Base-by-base conservation (phyloP, 2,113 vertebrate genomes). In the Elephas maximus region DNA sequence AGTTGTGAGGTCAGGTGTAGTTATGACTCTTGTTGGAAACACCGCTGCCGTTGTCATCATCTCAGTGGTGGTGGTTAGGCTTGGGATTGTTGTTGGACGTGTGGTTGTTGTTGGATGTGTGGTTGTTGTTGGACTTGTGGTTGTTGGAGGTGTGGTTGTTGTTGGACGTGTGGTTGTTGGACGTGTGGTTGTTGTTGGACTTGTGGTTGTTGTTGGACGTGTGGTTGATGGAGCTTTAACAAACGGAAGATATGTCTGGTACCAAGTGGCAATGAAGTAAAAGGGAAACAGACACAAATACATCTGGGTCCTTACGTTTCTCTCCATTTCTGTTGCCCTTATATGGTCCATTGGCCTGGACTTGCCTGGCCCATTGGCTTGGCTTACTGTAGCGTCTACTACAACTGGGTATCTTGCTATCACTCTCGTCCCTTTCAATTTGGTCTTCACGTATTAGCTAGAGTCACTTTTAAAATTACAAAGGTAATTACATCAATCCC, bases 181-280 rank as follows among this genome's bases (percentile, higher is more conserved):
- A 10, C 24, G 62, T 3, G 76, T 30, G 18, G 18, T 3, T 3
- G 48, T 53, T 48, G 91, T 69, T 88, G 45, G 26, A 17, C 0
- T 0, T 45, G 28, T n/a, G 20, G 95, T 97, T 83, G 41, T 0
- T 1, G 48, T 71, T 20, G 96, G 84, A 57, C 53, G 8, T 57
- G 41, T 95, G 30, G 97, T 93, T 2, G 51, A 57, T 23, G 97
- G 82, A 10, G 67, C 96, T 98, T 78, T 78, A 94, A 96, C 33
- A 80, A 90, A 91, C 0, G 78, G 30, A 92, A 57, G 30, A 69
- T 2, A 37, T 0, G 2, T 73, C 21, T 57, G 44, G 5, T 33
- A 37, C 20, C 82, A 88, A 37, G 33, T 0, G 5, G n/a, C 88
- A 20, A 57, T 1, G 4, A 30, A 76, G 23, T 24, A 63, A 44